Conservation (phyloP, 2,888 invertebrate species). For the Glaucopsyche alexis region DNA sequence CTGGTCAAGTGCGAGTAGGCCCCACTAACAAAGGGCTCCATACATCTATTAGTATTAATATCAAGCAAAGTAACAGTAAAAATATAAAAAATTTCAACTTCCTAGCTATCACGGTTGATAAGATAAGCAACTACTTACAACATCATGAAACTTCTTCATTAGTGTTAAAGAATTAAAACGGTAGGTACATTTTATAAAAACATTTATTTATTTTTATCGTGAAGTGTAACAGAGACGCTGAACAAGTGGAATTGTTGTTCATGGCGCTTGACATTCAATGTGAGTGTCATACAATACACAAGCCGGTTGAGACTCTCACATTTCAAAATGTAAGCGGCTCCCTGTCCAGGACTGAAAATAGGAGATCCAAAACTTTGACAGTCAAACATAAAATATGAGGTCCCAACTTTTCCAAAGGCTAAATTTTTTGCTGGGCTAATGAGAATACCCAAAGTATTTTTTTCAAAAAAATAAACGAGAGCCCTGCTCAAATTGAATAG, state of each 20-base stretch:
- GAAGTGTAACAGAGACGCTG: constrained; percentile 49
- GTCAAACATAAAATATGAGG: constrained; percentile 85
- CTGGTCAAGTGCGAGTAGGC: too few relatives aligned
- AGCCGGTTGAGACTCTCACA: constrained; percentile 81
- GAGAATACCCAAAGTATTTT: constrained; percentile 74
- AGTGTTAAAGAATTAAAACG: background rate
- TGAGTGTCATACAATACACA: constrained; percentile 82
- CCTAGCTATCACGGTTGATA: too few relatives aligned
- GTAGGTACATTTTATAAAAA: background rate
- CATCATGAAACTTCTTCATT: too few relatives aligned
- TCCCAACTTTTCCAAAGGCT: constrained; percentile 71
- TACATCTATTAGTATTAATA: too few relatives aligned
- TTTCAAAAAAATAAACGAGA: constrained; percentile 80
- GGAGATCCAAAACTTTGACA: constrained; percentile 82
- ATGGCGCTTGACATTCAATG: constrained; percentile 78
- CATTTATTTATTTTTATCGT: constrained; percentile 59
- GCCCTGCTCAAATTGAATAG: constrained; percentile 83
- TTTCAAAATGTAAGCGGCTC: constrained; percentile 80
- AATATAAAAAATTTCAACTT: too few relatives aligned
- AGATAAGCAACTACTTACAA: too few relatives aligned
- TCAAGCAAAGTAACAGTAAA: too few relatives aligned
- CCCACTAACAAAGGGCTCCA: too few relatives aligned
- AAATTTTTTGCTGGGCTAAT: constrained; percentile 76
- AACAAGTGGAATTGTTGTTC: constrained; percentile 77
- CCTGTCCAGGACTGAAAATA: constrained; percentile 79